phyloP scores from a whole-genome alignment of 1,140 invertebrate genomes.

The Triops cancriformis region DNA sequence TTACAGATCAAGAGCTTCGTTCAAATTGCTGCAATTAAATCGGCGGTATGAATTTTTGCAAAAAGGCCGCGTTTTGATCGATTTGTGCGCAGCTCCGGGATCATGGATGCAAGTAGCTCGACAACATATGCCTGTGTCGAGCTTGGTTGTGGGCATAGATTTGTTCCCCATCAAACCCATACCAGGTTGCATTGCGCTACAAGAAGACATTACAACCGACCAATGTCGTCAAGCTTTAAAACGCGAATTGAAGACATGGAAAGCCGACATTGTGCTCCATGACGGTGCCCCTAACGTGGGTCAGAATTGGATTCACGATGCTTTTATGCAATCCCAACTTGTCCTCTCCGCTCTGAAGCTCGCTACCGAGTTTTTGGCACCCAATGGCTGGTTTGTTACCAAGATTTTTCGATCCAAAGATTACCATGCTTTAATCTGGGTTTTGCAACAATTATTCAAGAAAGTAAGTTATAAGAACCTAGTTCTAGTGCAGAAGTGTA shows the following conservation, averaged over 20 bases:
- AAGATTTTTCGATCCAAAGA: conserved; percentile 99
- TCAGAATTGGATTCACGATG: conserved; percentile 94
- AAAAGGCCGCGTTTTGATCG: conserved; percentile 88
- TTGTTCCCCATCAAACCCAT: conserved; percentile 91
- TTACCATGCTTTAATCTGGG: conserved; percentile 89
- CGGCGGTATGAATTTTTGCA: conserved; percentile 95
- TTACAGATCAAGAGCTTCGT: conserved; percentile 92
- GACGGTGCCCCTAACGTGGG: conserved; percentile 98
- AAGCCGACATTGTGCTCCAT: conserved; percentile 91
- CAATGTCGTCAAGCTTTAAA: conserved; percentile 69
- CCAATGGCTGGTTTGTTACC: conserved; percentile 95
- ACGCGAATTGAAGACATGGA: conserved; percentile 85
- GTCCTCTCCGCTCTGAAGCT: conserved; percentile 88
- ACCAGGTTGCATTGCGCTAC: conserved; percentile 76
- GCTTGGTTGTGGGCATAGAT: conserved; percentile 87
- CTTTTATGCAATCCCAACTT: conserved; percentile 84
- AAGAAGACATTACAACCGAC: conserved; percentile 94
- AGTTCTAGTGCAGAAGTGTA: conserved; percentile 17
- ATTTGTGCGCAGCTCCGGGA: conserved; percentile 97
- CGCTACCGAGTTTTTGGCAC: conserved; percentile 80
- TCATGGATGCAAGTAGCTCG: conserved; percentile 99
- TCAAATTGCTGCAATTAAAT: conserved; percentile 97
- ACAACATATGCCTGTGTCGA: conserved; percentile 95
- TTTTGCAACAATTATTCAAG: conserved; percentile 92
- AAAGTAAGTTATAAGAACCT: conserved; percentile 35